Conservation (phyloP, 2,113 vertebrate genomes). For the Gasterosteus nipponicus region DNA sequence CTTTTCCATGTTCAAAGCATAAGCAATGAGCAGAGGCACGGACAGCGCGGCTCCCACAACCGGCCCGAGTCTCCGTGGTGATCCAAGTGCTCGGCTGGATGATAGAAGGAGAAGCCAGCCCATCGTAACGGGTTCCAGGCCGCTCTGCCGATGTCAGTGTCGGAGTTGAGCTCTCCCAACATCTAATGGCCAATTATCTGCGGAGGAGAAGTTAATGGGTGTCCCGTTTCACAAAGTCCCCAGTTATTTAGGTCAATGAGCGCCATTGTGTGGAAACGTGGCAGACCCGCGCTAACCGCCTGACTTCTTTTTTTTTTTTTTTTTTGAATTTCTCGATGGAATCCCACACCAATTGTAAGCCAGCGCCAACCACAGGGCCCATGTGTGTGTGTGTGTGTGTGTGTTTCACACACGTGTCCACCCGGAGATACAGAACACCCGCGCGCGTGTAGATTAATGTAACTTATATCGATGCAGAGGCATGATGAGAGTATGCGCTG, state of each 20-base stretch:
- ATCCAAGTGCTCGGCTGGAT: constrained; percentile 68
- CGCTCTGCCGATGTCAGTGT: constrained; percentile 67
- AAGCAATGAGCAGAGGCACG: constrained; percentile 29
- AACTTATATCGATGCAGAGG: constrained; percentile 53
- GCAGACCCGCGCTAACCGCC: constrained; percentile 70
- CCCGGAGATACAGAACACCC: constrained; percentile 19
- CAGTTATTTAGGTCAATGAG: constrained; percentile 76
- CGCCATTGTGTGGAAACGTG: constrained; percentile 78
- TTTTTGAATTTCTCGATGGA: constrained; percentile 78
- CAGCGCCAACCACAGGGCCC: constrained; percentile 70
- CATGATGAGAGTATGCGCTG: constrained; percentile 53
- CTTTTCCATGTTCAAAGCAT: constrained; percentile 69
- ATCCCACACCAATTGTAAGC: constrained; percentile 77
- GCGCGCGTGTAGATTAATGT: constrained; percentile 25
- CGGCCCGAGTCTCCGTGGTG: constrained; percentile 63
- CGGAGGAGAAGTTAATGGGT: constrained; percentile 75
- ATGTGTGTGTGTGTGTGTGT: constrained; percentile 39
- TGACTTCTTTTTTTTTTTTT: constrained; percentile 77
- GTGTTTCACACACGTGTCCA: not conserved
- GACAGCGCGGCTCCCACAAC: constrained; percentile 53
- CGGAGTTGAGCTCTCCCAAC: constrained; percentile 70
- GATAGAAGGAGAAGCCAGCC: constrained; percentile 59
- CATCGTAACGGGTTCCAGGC: constrained; percentile 70
- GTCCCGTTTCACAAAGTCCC: constrained; percentile 75
- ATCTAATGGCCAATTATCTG: constrained; percentile 78